Evolutionary conservation across 1,140 invertebrate genomes (phyloP).

Genomic region (Heterodera schachtii): DNA sequence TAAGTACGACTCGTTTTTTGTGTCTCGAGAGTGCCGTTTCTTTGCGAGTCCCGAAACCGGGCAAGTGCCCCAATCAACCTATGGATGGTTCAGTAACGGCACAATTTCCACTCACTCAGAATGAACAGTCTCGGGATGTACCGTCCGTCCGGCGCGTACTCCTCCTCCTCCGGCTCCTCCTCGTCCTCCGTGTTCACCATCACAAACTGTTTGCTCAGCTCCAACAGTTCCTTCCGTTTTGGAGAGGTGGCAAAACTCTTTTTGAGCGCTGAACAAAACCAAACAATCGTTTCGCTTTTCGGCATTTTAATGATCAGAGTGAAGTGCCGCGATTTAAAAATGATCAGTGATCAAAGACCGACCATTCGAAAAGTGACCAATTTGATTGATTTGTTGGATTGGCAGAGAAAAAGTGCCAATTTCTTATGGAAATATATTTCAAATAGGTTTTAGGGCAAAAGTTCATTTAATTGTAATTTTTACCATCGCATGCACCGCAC

Average conservation of each 20-base stretch:
- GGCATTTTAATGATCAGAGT: too few relatives aligned
- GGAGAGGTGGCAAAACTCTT: conserved; percentile 49
- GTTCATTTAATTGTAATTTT: conserved; percentile 37
- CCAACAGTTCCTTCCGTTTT: conserved; percentile 54
- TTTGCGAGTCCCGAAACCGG: too few relatives aligned
- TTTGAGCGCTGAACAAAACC: conserved; percentile 59
- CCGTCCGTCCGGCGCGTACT: conserved; percentile 61
- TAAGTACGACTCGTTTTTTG: too few relatives aligned
- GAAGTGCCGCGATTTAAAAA: neutral
- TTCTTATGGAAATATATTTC: too few relatives aligned
- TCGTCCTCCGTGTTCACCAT: conserved; percentile 65
- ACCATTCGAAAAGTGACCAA: too few relatives aligned
- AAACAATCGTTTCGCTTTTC: conserved; percentile 27
- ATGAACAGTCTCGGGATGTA: conserved; percentile 63
- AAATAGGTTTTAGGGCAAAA: too few relatives aligned
- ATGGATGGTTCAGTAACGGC: too few relatives aligned
- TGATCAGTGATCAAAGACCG: too few relatives aligned
- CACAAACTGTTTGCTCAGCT: conserved; percentile 61
- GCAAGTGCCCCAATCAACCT: too few relatives aligned
- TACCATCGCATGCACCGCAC: conserved; percentile 64
- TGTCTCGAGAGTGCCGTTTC: too few relatives aligned
- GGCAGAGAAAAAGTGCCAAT: too few relatives aligned
- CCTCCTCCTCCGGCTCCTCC: conserved; percentile 62
- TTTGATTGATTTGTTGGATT: too few relatives aligned
- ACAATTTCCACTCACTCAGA: conserved; percentile 45